Evolutionary conservation across 2,113 vertebrate species (phyloP), one percentile per base, ranked within the genome.

Genomic region (Excalfactoria chinensis): DNA sequence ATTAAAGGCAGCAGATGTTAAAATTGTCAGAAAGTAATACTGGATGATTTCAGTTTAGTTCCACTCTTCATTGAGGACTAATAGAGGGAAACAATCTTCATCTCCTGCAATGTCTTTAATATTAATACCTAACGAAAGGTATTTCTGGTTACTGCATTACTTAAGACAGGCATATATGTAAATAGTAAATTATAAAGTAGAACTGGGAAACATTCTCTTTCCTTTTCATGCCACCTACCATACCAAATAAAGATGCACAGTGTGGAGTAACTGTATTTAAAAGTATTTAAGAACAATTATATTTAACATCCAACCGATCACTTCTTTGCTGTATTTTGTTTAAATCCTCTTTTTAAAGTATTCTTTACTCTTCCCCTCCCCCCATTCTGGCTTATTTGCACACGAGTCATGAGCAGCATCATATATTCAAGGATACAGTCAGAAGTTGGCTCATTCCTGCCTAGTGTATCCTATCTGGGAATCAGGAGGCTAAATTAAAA

Each of bases 401-500:
- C 66, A 43, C 64, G 63, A 80, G 80, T 55, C 53, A n/a, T 41
- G 70, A 86, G 46, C 58, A 72, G 82, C 84, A 44, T 41, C n/a
- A 22, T 15, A 20, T 64, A 53, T 77, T 32, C 68, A 72, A 13
- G 21, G 59, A 32, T 46, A 21, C 79, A 85, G 84, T 81, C 71
- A 88, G 89, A 90, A 94, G 79, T 64, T 89, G 43, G 67, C 59
- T 86, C 20, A 6, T 90, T 92, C 49, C 8, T 4, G 82, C 80
- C 85, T 79, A 37, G 25, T 32, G 11, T 60, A 68, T 30, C 68
- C 93, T 95, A 56, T 63, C 93, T 74, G 62, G 88, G 71, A 83
- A 76, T 91, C 56, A 28, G 58, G 85, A 88, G 68, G 44, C 91
- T 95, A 89, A 96, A 95, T 86, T 92, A 95, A 95, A 96, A 94